Conservation (phyloP, 2,797 vertebrate species). For the Choloepus didactylus region DNA sequence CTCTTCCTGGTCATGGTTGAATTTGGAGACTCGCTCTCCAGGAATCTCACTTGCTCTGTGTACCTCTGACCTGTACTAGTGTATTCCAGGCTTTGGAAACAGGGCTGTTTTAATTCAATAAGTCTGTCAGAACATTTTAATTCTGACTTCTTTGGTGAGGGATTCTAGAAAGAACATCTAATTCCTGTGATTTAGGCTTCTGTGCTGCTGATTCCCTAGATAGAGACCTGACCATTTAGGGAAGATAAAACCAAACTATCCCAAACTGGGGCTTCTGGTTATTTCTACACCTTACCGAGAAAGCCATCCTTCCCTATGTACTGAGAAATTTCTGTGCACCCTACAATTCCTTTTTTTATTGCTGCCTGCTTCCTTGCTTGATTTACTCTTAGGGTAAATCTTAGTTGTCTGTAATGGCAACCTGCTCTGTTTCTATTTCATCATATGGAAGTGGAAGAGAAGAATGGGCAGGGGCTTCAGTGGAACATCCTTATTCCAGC, state of each 20-base stretch:
- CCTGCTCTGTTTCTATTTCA: background rate
- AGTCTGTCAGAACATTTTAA: conserved; percentile 38
- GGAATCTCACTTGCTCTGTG: conserved; percentile 9
- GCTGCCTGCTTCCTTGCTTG: conserved; percentile 16
- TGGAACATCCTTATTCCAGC: background rate
- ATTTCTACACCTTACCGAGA: background rate
- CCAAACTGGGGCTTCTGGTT: conserved; percentile 7
- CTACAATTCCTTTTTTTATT: background rate
- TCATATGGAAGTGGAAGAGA: background rate
- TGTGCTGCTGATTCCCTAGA: background rate
- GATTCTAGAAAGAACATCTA: conserved; percentile 48
- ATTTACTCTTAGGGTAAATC: background rate
- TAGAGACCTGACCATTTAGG: background rate
- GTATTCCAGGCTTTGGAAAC: conserved; percentile 18
- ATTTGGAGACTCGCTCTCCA: background rate
- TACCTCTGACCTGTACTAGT: background rate
- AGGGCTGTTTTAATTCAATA: background rate
- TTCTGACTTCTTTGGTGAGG: conserved; percentile 21
- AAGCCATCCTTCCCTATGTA: background rate
- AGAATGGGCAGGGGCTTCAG: background rate
- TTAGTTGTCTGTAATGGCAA: background rate
- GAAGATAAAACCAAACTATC: background rate
- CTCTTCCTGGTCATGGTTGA: background rate
- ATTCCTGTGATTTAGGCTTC: background rate
- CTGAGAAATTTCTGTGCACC: background rate